Evolutionary conservation across 2,888 invertebrate species (phyloP), one percentile per base, ranked within the genome.

Genomic region (Pyrrhosoma nymphula): DNA sequence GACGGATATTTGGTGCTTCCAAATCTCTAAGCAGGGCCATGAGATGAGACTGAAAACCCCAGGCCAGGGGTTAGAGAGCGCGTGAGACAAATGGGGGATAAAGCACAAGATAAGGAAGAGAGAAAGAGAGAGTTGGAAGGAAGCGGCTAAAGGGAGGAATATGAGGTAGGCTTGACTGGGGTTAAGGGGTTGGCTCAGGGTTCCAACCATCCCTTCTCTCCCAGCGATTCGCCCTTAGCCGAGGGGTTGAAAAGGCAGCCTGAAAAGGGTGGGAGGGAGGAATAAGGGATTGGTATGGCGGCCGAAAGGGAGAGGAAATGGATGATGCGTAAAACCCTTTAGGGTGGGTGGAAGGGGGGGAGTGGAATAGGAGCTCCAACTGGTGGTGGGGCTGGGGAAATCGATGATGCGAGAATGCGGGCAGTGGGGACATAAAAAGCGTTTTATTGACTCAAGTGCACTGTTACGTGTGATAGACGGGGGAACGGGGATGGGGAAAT

Each of bases 381-480:
- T 69, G 26, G 69, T 69, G 69, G 60, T 60, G 20, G 60, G 16
- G 60, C 16, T 60, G 60, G 69, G 69, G 69, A 69, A 69, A 69
- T 69, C 69, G 69, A 69, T 69, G 69, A 69, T 26, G 69, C 69
- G 69, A 69, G 26, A 69, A 69, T 69, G 69, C 69, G 69, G 69
- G 69, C 69, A 69, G 69, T n/a, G 69, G n/a, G n/a, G 69, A n/a
- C 69, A 69, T 69, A 69, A 69, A 69, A 69, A 69, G 69, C 69
- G 69, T 69, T 69, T 69, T 69, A 69, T 69, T 69, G 69, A 69
- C 69, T 69, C 69, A 26, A 69, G 69, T 69, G 69, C 69, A 69
- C 69, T 69, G 69, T 69, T 69, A 69, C 69, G 69, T 69, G 23
- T n/a, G 69, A 69, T 69, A 10, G n/a, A 69, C n/a, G 69, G 69